Percentiles rank a stretch among this genome's conserved stretches.
These are phyloP conservation scores for Semicossyphus pulcher DNA, from an alignment of 2,113 vertebrate species.

Conservation along the genomic window DNA sequence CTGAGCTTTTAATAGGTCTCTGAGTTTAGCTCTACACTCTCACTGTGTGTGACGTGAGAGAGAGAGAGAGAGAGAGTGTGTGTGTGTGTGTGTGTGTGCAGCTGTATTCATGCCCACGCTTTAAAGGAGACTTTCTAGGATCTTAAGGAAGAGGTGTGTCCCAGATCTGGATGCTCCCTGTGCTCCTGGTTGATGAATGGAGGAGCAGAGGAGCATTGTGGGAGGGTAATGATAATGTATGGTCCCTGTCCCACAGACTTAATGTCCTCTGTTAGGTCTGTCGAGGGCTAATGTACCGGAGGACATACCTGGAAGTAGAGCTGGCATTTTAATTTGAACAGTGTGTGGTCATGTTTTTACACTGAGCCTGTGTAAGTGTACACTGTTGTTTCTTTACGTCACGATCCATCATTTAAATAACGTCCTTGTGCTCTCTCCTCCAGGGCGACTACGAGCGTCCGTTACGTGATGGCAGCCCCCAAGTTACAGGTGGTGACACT, in stretches of 20 bases:
- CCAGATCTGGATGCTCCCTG: slow-evolving; percentile 44
- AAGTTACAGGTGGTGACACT: slow-evolving; percentile 89
- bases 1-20: slow-evolving; percentile 31
- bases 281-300: slow-evolving; percentile 8
- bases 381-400: no score
- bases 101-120: neutral
- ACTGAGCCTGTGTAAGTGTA: no score
- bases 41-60: neutral
- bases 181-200: slow-evolving; percentile 55
- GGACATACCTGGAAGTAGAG: neutral
- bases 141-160: slow-evolving; percentile 38
- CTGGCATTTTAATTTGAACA: slow-evolving; percentile 1
- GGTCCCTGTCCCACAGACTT: slow-evolving; percentile 27
- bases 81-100: neutral
- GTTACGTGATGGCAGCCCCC: slow-evolving; percentile 89
- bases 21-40: neutral
- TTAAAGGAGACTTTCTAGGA: slow-evolving; percentile 17
- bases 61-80: no score
- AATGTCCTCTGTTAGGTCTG: slow-evolving; percentile 46
- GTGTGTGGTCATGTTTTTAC: neutral
- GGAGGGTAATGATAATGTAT: slow-evolving; percentile 58
- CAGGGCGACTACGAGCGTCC: slow-evolving; percentile 94
- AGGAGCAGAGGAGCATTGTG: slow-evolving; percentile 18
- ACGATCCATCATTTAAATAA: neutral
- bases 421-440: neutral